phyloP scores from a whole-genome alignment of 2,113 vertebrate genomes.

The Sminthopsis crassicaudata region DNA sequence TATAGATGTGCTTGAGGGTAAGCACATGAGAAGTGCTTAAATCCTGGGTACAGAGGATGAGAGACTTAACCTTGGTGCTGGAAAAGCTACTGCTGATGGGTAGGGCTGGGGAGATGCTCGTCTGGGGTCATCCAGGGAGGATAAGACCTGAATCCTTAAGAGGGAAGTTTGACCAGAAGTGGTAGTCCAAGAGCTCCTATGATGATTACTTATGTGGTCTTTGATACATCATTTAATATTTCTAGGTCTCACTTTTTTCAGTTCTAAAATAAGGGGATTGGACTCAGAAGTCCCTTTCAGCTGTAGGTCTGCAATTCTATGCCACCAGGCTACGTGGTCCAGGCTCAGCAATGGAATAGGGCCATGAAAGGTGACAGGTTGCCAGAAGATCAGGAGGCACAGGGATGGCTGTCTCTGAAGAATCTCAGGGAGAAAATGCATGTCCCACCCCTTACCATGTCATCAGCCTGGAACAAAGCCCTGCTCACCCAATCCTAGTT shows the following conservation, averaged over 20 bases:
- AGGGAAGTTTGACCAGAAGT: neutral
- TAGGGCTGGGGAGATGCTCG: too few relatives aligned
- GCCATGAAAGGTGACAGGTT: neutral
- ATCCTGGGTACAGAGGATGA: too few relatives aligned
- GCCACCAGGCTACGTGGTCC: neutral
- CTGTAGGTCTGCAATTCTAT: neutral
- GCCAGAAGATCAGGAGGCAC: neutral
- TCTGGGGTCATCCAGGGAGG: too few relatives aligned
- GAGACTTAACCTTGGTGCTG: too few relatives aligned
- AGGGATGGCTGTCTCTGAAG: neutral
- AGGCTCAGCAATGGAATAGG: neutral
- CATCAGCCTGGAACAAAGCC: neutral
- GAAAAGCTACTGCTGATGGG: too few relatives aligned
- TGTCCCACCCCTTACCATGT: neutral
- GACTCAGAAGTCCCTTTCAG: neutral
- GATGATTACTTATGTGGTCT: neutral
- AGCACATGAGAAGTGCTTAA: too few relatives aligned
- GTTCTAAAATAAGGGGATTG: neutral
- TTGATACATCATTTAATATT: neutral
- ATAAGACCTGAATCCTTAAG: neutral
- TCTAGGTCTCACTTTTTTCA: neutral
- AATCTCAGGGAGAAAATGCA: neutral
- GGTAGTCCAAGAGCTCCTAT: neutral
- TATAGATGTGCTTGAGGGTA: neutral
- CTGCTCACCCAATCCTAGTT: neutral